A percentile compares a stretch with the other conserved stretches of the same genome.
Evolutionary conservation across 2,888 invertebrate genomes (phyloP).

Genomic region (Spilosoma lubricipeda): DNA sequence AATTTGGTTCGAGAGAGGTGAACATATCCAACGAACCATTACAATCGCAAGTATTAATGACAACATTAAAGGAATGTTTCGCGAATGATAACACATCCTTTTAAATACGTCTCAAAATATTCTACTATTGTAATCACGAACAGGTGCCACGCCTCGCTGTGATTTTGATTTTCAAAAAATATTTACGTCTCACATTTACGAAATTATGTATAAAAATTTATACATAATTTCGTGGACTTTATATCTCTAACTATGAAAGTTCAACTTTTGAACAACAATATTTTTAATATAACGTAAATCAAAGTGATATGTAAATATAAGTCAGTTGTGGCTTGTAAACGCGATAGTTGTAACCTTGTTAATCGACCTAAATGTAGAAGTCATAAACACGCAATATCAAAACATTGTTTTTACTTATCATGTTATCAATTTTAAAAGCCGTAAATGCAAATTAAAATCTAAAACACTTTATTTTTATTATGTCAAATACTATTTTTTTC

Average conservation of each 20-base stretch:
- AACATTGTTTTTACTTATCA: background rate
- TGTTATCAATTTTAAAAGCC: background rate
- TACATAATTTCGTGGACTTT: background rate
- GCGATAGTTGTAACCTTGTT: background rate
- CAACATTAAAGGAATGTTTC: no score
- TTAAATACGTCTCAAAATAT: background rate
- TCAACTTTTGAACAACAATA: background rate
- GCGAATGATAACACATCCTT: no score
- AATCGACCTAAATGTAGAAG: background rate
- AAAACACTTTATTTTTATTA: background rate
- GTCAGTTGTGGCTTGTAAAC: background rate
- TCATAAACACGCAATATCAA: constrained; percentile 2
- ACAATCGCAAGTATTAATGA: no score
- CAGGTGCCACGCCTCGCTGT: no score
- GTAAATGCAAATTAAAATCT: background rate
- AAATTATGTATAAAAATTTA: no score
- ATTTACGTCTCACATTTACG: no score
- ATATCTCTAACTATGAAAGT: background rate
- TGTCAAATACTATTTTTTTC: background rate
- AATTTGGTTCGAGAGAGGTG: no score
- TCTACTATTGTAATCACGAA: background rate
- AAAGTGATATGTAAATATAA: background rate
- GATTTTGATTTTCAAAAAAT: background rate
- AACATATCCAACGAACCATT: no score
- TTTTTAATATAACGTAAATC: background rate